These are phyloP conservation scores for Aphodius granarius DNA, from an alignment of 2,888 invertebrate species.

Conservation along the genomic window DNA sequence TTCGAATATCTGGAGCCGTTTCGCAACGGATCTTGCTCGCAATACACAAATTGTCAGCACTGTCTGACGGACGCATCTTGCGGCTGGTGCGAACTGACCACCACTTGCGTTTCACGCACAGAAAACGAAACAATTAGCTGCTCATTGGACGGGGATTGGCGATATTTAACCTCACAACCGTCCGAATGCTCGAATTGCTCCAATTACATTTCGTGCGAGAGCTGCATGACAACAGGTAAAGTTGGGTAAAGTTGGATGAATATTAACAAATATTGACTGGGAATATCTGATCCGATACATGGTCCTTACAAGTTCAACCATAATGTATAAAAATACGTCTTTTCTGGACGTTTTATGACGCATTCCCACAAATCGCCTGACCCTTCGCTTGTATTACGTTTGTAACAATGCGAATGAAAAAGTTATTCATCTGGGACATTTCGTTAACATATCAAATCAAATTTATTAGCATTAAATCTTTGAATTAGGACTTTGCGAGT, in stretches of 20 bases:
- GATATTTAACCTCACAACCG: slow-evolving; percentile 80
- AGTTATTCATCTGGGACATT: too few species aligned
- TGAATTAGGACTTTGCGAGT: slow-evolving; percentile 76
- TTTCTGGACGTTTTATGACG: too few species aligned
- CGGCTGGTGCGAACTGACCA: slow-evolving; percentile 87
- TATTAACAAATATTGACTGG: too few species aligned
- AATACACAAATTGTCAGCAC: slow-evolving; percentile 81
- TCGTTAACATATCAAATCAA: too few species aligned
- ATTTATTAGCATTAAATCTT: too few species aligned
- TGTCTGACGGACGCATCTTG: slow-evolving; percentile 88
- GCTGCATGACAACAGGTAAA: slow-evolving; percentile 66
- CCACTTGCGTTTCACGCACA: slow-evolving; percentile 68
- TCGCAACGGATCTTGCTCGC: slow-evolving; percentile 74
- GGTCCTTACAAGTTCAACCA: too few species aligned
- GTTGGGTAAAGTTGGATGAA: too few species aligned
- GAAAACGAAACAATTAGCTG: slow-evolving; percentile 70
- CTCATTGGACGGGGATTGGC: slow-evolving; percentile 62
- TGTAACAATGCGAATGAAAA: too few species aligned
- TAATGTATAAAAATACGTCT: too few species aligned
- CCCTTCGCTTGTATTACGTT: too few species aligned
- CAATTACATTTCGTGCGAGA: slow-evolving; percentile 85
- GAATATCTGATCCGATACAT: too few species aligned
- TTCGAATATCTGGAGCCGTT: slow-evolving; percentile 89
- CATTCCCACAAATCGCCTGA: too few species aligned
- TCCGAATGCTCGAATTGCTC: slow-evolving; percentile 86